Evolutionary conservation across 2,113 vertebrate species (phyloP).

Genomic region (Malurus melanocephalus): DNA sequence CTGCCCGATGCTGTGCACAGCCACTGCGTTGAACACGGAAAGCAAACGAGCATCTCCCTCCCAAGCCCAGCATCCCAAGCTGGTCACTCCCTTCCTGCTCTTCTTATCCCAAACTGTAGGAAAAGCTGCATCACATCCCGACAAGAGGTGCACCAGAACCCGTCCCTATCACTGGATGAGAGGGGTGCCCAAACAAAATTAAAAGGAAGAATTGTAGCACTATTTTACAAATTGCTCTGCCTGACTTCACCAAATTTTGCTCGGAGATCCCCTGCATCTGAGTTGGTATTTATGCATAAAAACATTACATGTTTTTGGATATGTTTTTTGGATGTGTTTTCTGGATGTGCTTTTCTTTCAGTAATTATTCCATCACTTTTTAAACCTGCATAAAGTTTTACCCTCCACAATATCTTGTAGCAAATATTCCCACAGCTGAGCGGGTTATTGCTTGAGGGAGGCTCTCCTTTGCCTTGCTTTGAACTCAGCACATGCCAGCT

Average conservation of each 20-base stretch:
- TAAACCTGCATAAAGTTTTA: neutral
- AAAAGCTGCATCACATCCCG: neutral
- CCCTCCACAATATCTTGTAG: neutral
- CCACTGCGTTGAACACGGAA: neutral
- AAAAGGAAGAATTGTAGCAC: accelerated
- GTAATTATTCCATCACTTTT: neutral
- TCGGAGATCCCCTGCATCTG: neutral
- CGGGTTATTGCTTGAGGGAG: neutral
- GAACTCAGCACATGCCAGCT: neutral
- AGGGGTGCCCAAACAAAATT: neutral
- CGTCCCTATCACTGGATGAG: neutral
- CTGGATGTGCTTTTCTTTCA: neutral
- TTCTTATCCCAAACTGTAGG: neutral
- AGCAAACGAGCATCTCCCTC: neutral
- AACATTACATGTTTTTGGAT: no score
- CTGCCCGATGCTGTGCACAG: neutral
- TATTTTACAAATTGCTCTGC: neutral
- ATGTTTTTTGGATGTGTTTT: no score
- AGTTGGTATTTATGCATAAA: neutral
- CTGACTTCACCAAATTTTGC: neutral
- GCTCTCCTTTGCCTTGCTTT: neutral
- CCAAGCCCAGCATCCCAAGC: accelerated
- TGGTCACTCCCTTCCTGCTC: neutral
- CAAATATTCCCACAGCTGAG: neutral
- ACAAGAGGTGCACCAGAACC: neutral